These are phyloP conservation scores for Beroe forskalii DNA, from an alignment of 37 sponge, comb jelly and placozoan species.

Conservation along the genomic window DNA sequence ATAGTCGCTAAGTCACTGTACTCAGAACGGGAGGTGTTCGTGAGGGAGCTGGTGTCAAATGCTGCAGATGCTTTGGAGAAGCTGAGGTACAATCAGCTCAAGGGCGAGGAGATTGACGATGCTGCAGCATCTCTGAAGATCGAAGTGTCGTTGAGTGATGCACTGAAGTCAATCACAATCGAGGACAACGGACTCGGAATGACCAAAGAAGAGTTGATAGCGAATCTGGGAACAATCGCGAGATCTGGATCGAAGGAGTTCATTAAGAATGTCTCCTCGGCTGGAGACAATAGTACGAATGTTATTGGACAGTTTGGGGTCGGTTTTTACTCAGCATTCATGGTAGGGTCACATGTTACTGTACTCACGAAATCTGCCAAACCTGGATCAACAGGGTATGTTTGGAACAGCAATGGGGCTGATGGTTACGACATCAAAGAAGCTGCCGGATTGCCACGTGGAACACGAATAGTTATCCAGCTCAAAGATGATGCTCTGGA, in stretches of 20 bases:
- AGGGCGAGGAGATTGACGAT: constrained; percentile 68
- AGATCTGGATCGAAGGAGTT: constrained; percentile 69
- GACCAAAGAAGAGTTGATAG: constrained; percentile 70
- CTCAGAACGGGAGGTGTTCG: constrained; percentile 72
- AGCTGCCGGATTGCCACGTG: constrained; percentile 46
- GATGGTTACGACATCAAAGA: constrained; percentile 53
- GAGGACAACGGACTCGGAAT: constrained; percentile 71
- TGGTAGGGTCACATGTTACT: constrained; percentile 69
- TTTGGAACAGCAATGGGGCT: constrained; percentile 64
- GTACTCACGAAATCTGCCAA: constrained; percentile 50
- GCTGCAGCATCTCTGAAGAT: constrained; percentile 55
- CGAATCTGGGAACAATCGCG: constrained; percentile 73
- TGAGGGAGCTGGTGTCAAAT: constrained; percentile 70
- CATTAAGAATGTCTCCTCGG: neutral
- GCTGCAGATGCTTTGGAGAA: constrained; percentile 74
- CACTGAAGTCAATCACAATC: constrained; percentile 64
- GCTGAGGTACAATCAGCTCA: constrained; percentile 66
- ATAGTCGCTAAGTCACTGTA: constrained; percentile 72
- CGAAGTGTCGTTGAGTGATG: constrained; percentile 59
- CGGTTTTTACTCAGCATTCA: constrained; percentile 73
- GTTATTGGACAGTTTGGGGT: constrained; percentile 76
- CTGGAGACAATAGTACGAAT: constrained; percentile 12
- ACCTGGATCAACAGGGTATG: constrained; percentile 63
- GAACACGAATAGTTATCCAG: constrained; percentile 70
- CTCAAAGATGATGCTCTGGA: constrained; percentile 69